Evolutionary conservation across 2,797 vertebrate genomes (phyloP).

Genomic region (Somateria mollissima): DNA sequence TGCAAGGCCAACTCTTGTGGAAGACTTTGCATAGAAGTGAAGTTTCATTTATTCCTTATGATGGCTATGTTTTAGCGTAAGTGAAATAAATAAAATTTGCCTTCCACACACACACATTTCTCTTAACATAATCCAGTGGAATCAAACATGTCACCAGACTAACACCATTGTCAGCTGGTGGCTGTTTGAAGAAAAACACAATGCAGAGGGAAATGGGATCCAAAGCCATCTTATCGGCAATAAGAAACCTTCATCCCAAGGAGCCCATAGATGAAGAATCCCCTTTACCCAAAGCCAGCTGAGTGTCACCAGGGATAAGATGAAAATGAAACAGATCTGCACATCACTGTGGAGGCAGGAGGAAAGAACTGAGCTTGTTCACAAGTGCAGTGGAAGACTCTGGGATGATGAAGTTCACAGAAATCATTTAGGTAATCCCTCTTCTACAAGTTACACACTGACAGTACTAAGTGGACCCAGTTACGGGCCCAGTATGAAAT

Average conservation of each 20-base stretch:
- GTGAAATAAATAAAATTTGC: background rate
- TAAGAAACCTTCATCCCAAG: background rate
- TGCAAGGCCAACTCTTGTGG: background rate
- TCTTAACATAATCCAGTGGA: background rate
- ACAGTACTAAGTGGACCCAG: background rate
- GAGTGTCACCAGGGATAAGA: background rate
- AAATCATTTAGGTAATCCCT: background rate
- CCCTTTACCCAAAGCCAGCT: background rate
- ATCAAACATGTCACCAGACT: background rate
- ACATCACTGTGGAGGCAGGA: background rate
- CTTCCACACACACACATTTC: rapidly evolving
- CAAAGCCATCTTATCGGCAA: background rate
- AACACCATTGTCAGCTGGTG: background rate
- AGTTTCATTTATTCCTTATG: background rate
- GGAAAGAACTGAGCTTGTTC: background rate
- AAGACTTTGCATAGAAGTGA: background rate
- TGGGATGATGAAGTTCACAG: background rate
- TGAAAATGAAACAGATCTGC: background rate
- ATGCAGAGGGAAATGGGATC: background rate
- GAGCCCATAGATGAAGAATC: background rate
- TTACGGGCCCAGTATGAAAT: background rate
- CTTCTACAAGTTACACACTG: background rate
- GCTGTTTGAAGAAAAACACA: background rate
- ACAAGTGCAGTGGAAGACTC: background rate
- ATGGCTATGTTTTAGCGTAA: background rate